phyloP scores from a whole-genome alignment of 2,113 vertebrate species.

The Prionailurus bengalensis region DNA sequence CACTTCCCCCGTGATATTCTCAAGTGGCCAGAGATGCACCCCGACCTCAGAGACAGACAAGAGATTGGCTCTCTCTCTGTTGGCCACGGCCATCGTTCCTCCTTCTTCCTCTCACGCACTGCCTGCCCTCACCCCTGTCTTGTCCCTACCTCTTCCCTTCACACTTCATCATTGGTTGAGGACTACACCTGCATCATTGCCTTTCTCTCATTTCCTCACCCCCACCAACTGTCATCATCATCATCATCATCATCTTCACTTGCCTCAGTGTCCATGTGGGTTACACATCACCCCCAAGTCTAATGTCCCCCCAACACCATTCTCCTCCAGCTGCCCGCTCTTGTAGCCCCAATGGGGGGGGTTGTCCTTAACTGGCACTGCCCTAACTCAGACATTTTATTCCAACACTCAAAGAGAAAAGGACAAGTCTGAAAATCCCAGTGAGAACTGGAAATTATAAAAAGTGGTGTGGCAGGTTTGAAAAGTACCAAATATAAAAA shows the following conservation, averaged over 20 bases:
- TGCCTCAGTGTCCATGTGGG: neutral
- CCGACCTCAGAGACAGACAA: too few species aligned
- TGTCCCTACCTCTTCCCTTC: neutral
- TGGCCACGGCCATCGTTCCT: neutral
- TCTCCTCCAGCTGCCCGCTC: neutral
- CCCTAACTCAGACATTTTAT: neutral
- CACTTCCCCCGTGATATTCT: neutral
- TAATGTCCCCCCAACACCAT: neutral
- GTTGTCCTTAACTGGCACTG: too few species aligned
- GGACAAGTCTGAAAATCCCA: neutral
- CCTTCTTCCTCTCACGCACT: neutral
- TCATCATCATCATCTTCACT: neutral
- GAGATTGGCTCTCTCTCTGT: too few species aligned
- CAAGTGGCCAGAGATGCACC: neutral
- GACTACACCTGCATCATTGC: neutral
- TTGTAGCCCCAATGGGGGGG: too few species aligned
- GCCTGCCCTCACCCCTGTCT: neutral
- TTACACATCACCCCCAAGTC: neutral
- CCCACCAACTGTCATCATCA: neutral
- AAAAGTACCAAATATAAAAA: neutral
- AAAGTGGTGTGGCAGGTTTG: neutral
- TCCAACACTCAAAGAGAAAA: neutral
- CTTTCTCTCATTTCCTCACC: neutral
- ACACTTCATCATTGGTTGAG: neutral
- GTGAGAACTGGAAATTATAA: neutral